A percentile compares a stretch with the other conserved stretches of the same genome.
Evolutionary conservation across 2,888 invertebrate species (phyloP).

Genomic region (Odontocerum albicorne): DNA sequence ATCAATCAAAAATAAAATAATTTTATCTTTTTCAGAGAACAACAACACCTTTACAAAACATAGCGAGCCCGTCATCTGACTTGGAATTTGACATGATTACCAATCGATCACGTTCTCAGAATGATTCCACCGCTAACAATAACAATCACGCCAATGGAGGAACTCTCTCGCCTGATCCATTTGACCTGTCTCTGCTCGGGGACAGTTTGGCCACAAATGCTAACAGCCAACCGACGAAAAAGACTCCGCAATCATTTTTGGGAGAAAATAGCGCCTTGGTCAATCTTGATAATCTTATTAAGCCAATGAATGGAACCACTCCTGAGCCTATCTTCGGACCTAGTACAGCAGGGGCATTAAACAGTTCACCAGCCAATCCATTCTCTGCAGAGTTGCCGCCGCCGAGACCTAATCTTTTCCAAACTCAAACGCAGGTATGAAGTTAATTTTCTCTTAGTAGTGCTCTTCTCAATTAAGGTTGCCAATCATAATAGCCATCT

Average conservation of each 20-base stretch:
- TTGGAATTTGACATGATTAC: slow-evolving; percentile 86
- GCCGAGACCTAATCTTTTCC: slow-evolving; percentile 60
- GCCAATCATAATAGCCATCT: too few species aligned
- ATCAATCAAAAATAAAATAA: background rate
- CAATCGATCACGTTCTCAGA: slow-evolving; percentile 64
- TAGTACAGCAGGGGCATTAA: slow-evolving; percentile 39
- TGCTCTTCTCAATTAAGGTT: too few species aligned
- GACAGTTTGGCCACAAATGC: slow-evolving; percentile 45
- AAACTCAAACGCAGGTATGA: slow-evolving; percentile 48
- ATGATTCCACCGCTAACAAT: slow-evolving; percentile 40
- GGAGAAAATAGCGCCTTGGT: slow-evolving; percentile 97
- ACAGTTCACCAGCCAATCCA: slow-evolving; percentile 47
- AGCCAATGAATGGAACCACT: slow-evolving; percentile 51
- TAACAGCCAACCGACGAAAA: slow-evolving; percentile 64
- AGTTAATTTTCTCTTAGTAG: background rate
- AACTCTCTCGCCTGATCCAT: slow-evolving; percentile 62
- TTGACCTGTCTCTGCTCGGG: slow-evolving; percentile 67
- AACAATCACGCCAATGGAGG: slow-evolving; percentile 38
- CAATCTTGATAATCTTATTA: slow-evolving; percentile 95
- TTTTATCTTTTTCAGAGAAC: slow-evolving; percentile 39
- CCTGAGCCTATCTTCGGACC: slow-evolving; percentile 39
- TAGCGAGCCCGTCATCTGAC: slow-evolving; percentile 64
- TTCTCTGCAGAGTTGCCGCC: slow-evolving; percentile 47
- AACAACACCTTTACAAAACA: slow-evolving; percentile 47
- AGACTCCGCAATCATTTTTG: slow-evolving; percentile 94